phyloP scores from a whole-genome alignment of 1,140 invertebrate species.

The Tachypleus tridentatus region DNA sequence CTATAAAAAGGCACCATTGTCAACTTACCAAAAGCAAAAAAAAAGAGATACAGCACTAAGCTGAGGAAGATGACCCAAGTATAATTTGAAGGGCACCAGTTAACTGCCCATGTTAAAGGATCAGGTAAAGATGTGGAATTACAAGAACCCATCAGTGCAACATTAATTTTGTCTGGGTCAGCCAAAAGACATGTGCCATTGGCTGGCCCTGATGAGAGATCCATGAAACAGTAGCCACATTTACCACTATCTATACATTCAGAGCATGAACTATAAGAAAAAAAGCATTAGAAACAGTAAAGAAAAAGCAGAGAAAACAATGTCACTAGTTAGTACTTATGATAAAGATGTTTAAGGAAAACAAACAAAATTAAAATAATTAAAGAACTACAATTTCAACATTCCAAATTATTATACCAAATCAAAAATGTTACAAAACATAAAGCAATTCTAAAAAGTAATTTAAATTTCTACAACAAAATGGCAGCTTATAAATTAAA shows the following conservation, averaged over 20 bases:
- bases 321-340: too few species aligned
- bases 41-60: constrained; percentile 40
- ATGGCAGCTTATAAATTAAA: too few species aligned
- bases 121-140: too few species aligned
- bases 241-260: constrained; percentile 32
- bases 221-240: constrained; percentile 41
- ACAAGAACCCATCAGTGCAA: neutral
- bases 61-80: constrained; percentile 41
- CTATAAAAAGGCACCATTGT: too few species aligned
- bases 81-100: constrained; percentile 41
- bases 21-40: constrained; percentile 40
- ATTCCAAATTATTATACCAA: too few species aligned
- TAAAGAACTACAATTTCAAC: too few species aligned
- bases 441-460: too few species aligned
- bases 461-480: too few species aligned
- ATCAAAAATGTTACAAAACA: too few species aligned
- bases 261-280: constrained; percentile 33
- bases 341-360: too few species aligned
- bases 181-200: constrained; percentile 15
- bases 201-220: neutral
- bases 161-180: neutral
- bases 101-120: constrained; percentile 32
- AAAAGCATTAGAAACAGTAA: neutral
- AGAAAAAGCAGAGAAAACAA: too few species aligned
- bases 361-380: too few species aligned